Percentiles rank a stretch among this genome's conserved stretches.
These are phyloP conservation scores for Drosophila anomelani DNA, from an alignment of 2,888 invertebrate genomes.

Conservation along the genomic window DNA sequence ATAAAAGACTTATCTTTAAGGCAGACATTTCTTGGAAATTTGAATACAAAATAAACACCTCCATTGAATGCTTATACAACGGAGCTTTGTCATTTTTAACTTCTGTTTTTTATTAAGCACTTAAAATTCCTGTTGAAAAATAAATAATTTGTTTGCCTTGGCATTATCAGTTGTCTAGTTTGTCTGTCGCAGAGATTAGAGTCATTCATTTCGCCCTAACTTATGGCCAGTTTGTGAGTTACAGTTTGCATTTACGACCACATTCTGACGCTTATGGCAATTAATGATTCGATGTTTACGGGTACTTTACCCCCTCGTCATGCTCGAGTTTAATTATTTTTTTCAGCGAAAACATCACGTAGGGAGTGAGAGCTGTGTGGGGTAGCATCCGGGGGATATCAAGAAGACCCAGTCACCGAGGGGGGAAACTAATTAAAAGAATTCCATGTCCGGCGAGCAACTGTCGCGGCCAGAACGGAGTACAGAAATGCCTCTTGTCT, in stretches of 20 bases:
- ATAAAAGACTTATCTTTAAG: background rate
- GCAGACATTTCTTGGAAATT: background rate
- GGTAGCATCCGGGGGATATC: conserved; percentile 9
- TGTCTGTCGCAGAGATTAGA: conserved; percentile 33
- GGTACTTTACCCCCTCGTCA: background rate
- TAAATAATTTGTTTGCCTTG: conserved; percentile 30
- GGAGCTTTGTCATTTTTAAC: conserved; percentile 1
- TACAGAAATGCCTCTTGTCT: conserved; percentile 41
- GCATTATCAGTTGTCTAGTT: conserved; percentile 29
- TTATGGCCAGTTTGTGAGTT: conserved; percentile 12
- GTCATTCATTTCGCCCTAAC: conserved; percentile 2
- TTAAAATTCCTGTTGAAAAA: conserved; percentile 10
- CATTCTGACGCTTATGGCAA: conserved; percentile 37
- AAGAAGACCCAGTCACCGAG: conserved; percentile 15
- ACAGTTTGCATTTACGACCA: conserved; percentile 29
- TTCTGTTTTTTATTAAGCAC: conserved; percentile 7
- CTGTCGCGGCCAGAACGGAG: conserved; percentile 14
- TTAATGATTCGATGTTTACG: conserved; percentile 29
- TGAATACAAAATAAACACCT: conserved; percentile 1
- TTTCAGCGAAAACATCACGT: conserved; percentile 31
- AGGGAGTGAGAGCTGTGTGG: conserved; percentile 1
- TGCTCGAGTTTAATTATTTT: background rate
- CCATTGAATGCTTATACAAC: background rate
- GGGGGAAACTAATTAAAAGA: conserved; percentile 39
- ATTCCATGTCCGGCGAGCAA: conserved; percentile 20